phyloP scores from a whole-genome alignment of 2,888 invertebrate genomes.

The Clitarchus hookeri region DNA sequence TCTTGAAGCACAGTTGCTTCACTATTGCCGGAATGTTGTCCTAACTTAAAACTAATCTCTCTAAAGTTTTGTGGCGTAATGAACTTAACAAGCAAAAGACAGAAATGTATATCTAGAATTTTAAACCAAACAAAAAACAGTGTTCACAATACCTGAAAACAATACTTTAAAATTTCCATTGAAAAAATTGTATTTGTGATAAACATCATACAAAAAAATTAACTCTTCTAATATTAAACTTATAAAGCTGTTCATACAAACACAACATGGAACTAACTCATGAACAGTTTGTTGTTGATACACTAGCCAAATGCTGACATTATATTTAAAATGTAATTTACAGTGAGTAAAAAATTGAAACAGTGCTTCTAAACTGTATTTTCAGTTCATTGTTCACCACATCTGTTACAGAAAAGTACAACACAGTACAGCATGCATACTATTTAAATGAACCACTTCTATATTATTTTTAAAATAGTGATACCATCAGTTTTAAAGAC shows the following conservation, averaged over 20 bases:
- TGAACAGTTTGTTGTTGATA: neutral
- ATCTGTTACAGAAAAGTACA: neutral
- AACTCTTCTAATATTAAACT: neutral
- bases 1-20: no score
- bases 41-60: no score
- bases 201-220: neutral
- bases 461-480: neutral
- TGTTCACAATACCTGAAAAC: neutral
- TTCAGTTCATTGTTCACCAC: neutral
- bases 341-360: neutral
- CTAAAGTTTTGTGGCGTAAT: no score
- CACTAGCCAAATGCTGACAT: neutral
- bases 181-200: neutral
- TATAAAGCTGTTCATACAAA: slow-evolving; percentile 3
- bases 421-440: neutral
- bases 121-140: neutral
- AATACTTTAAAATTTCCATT: neutral
- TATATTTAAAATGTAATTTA: neutral
- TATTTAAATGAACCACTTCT: neutral
- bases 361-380: neutral
- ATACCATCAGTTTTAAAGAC: neutral
- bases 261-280: neutral
- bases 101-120: no score
- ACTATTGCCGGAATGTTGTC: no score
- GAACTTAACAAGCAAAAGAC: no score